These are phyloP conservation scores for Actinostola sp. DNA, from an alignment of 92 coral and sea anemone genomes.

Conservation along the genomic window DNA sequence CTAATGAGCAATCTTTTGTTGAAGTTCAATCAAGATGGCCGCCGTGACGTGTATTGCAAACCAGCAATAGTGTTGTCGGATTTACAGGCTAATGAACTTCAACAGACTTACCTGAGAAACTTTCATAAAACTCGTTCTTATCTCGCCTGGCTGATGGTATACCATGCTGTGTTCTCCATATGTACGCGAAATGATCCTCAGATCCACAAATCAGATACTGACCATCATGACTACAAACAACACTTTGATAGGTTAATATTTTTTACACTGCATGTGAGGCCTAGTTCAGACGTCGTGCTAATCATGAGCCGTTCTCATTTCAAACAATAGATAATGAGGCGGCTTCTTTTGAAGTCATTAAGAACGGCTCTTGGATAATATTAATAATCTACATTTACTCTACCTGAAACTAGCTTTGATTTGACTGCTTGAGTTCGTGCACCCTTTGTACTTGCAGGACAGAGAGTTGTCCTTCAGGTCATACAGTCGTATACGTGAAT, in stretches of 20 bases:
- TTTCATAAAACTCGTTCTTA: constrained; percentile 95
- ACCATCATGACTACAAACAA: constrained; percentile 85
- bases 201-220: constrained; percentile 95
- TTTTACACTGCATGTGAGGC: no score
- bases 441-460: constrained; percentile 96
- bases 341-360: no score
- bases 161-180: constrained; percentile 99
- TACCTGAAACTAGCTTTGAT: constrained; percentile 98
- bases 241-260: no score
- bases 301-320: no score
- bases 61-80: no score
- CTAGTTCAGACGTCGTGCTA: no score
- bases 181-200: constrained; percentile 94
- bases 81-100: no score
- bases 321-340: no score
- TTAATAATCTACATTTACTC: background rate
- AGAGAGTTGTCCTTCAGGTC: constrained; percentile 96
- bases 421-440: constrained; percentile 94
- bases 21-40: no score
- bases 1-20: no score
- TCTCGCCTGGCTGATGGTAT: constrained; percentile 92
- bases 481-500: constrained; percentile 94
- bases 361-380: no score
- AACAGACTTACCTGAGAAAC: constrained; percentile 97
- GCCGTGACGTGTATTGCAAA: no score